Percentiles rank a stretch among this genome's conserved stretches.
Evolutionary conservation across 2,113 vertebrate species (phyloP).

Genomic region (Noctilio leporinus): DNA sequence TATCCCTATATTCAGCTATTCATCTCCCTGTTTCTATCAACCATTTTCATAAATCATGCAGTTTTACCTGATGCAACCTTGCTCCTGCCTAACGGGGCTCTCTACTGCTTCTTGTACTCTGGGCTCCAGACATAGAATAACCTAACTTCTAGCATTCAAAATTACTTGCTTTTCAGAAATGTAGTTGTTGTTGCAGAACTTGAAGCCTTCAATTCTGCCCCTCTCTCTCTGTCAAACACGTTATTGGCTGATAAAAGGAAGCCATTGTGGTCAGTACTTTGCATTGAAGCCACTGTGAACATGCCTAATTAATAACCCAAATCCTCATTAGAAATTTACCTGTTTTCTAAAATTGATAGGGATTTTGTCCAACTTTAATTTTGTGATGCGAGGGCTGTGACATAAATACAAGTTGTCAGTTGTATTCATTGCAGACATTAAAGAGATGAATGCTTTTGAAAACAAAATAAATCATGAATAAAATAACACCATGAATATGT

Average conservation of each 20-base stretch:
- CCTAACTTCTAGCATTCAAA: not conserved
- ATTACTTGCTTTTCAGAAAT: not conserved
- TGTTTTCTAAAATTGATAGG: no score
- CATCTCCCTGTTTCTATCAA: not conserved
- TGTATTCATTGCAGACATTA: not conserved
- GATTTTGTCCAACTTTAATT: no score
- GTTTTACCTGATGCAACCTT: fast-evolving
- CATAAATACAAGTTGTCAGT: not conserved
- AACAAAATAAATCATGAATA: not conserved
- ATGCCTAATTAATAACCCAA: no score
- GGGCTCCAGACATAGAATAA: not conserved
- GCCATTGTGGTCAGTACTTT: not conserved
- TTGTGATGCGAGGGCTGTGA: not conserved
- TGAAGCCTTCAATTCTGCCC: not conserved
- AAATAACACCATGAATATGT: not conserved
- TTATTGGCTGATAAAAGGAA: not conserved
- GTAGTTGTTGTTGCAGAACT: not conserved
- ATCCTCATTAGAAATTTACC: no score
- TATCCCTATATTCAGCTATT: not conserved
- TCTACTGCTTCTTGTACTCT: not conserved
- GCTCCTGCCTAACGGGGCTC: not conserved
- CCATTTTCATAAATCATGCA: not conserved
- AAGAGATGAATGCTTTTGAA: not conserved
- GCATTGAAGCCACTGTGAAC: not conserved
- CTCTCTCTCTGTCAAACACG: not conserved